A percentile compares a stretch with the other conserved stretches of the same genome.
These are phyloP conservation scores for Choristoneura rosaceana DNA, from an alignment of 2,888 invertebrate genomes.

Conservation along the genomic window DNA sequence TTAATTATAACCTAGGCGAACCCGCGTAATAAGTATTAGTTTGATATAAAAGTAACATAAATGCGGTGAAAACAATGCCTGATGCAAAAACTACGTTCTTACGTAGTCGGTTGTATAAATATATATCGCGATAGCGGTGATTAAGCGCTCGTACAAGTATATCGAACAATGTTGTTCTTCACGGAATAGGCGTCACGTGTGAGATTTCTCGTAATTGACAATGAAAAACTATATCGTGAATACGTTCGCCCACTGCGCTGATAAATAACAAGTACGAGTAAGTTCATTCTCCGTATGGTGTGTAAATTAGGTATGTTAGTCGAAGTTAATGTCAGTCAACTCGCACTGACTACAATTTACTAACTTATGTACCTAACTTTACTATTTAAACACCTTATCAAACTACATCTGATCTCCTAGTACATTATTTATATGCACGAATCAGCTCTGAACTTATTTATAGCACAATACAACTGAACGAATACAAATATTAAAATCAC, in stretches of 20 bases:
- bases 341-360: background rate
- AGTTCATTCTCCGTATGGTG: background rate
- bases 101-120: constrained; percentile 18
- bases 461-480: background rate
- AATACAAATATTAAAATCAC: constrained; percentile 24
- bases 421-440: background rate
- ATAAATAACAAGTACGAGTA: background rate
- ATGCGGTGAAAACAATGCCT: constrained; percentile 19
- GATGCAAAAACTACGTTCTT: constrained; percentile 10
- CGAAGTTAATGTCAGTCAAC: background rate
- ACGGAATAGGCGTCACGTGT: constrained; percentile 6
- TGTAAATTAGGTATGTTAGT: background rate
- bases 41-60: constrained; percentile 6
- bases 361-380: too few species aligned
- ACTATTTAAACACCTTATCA: too few species aligned
- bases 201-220: constrained; percentile 11
- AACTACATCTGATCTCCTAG: too few species aligned
- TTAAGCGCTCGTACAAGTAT: constrained; percentile 17
- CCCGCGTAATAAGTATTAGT: constrained; percentile 1
- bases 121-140: constrained; percentile 24
- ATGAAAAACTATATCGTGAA: constrained; percentile 8
- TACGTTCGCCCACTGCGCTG: background rate
- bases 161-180: constrained; percentile 17
- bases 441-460: background rate
- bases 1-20: background rate